phyloP scores from a whole-genome alignment of 2,797 vertebrate genomes.

The Hoplostethus mediterraneus region DNA sequence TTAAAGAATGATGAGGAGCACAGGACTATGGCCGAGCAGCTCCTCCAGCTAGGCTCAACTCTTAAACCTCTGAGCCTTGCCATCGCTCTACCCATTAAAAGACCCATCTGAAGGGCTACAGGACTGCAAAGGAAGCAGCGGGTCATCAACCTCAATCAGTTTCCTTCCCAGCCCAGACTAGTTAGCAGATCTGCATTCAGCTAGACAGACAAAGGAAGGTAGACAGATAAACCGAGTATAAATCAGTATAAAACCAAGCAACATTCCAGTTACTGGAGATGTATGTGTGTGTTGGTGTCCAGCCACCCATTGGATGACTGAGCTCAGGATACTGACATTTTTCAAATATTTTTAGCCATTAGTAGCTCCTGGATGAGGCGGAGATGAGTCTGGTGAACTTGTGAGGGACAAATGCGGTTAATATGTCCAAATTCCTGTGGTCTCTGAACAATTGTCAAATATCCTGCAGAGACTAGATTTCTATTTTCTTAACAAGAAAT shows the following conservation, averaged over 20 bases:
- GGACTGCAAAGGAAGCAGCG: constrained; percentile 8
- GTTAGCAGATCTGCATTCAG: background rate
- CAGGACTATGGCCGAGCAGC: constrained; percentile 9
- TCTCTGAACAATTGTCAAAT: background rate
- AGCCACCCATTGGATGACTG: background rate
- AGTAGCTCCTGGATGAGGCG: constrained; percentile 11
- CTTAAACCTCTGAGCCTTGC: background rate
- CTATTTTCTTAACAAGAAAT: background rate
- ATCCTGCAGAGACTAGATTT: background rate
- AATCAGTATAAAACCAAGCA: background rate
- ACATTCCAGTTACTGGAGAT: background rate
- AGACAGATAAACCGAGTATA: background rate
- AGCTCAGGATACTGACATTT: constrained; percentile 26
- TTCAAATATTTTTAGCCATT: constrained; percentile 32
- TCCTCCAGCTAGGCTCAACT: background rate
- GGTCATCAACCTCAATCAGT: background rate
- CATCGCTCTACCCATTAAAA: constrained; percentile 15
- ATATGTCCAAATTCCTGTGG: background rate
- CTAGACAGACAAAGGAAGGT: background rate
- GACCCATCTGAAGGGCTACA: constrained; percentile 1
- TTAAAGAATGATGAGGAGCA: background rate
- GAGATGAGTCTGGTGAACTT: background rate
- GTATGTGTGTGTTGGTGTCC: background rate
- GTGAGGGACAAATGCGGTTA: constrained; percentile 6
- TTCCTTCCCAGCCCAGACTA: background rate